Percentiles rank a stretch among this genome's conserved stretches.
These are phyloP conservation scores for Oxytorus armatus DNA, from an alignment of 2,888 invertebrate genomes.

Conservation along the genomic window DNA sequence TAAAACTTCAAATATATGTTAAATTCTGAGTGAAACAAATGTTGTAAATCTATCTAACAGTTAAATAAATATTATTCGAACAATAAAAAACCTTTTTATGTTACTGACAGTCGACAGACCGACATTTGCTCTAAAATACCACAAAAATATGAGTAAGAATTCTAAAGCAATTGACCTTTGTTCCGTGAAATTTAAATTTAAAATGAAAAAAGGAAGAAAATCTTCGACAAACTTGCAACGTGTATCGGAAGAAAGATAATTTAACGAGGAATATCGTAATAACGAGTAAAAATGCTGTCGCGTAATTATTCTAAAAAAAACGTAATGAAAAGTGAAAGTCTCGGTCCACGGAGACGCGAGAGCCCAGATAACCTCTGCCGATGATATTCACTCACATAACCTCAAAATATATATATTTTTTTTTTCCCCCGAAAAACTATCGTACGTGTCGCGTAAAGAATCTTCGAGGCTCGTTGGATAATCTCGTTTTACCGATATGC, in stretches of 20 bases:
- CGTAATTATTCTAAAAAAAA: slow-evolving; percentile 18
- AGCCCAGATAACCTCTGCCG: slow-evolving; percentile 74
- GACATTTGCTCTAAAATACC: not conserved
- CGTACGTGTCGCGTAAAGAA: slow-evolving; percentile 15
- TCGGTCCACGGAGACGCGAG: slow-evolving; percentile 25
- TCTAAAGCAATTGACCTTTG: slow-evolving; percentile 2
- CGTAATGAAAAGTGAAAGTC: not conserved
- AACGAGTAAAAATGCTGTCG: slow-evolving; percentile 49
- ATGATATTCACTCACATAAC: slow-evolving; percentile 66
- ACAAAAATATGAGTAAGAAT: not conserved
- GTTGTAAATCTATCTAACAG: too few relatives aligned
- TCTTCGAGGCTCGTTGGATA: slow-evolving; percentile 39
- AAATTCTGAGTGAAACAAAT: too few relatives aligned
- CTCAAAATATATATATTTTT: slow-evolving; percentile 52
- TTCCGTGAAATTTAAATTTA: slow-evolving; percentile 1
- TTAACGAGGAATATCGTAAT: not conserved
- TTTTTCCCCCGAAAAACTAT: slow-evolving; percentile 12
- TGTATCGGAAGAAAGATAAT: slow-evolving; percentile 5
- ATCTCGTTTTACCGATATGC: slow-evolving; percentile 90
- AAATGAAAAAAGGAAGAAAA: slow-evolving; percentile 12
- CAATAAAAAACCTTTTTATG: slow-evolving; percentile 10
- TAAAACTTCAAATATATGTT: too few relatives aligned
- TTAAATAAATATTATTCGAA: too few relatives aligned
- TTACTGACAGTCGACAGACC: not conserved
- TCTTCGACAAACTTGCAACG: not conserved